These are phyloP conservation scores for Nesidiocoris tenuis DNA, from an alignment of 2,888 invertebrate species.

Conservation along the genomic window DNA sequence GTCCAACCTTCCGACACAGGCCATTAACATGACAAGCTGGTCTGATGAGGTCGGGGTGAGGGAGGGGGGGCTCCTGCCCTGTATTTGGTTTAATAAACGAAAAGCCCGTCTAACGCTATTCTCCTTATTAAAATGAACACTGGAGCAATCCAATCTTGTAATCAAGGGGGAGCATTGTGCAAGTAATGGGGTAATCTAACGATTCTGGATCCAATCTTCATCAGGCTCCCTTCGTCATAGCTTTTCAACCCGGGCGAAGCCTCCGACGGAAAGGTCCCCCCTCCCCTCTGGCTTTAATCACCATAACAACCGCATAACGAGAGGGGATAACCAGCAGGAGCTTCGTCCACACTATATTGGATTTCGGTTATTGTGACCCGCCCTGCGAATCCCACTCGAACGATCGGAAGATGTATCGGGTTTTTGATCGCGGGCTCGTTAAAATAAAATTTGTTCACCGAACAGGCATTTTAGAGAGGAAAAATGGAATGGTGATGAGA, in stretches of 20 bases:
- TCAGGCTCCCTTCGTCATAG: constrained; percentile 11
- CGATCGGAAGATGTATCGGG: neutral
- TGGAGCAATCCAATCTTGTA: constrained; percentile 41
- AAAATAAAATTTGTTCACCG: too few relatives aligned
- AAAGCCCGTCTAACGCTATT: constrained; percentile 16
- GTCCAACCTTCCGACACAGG: neutral
- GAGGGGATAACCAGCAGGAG: neutral
- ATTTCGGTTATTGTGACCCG: constrained; percentile 29
- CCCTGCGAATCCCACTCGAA: neutral
- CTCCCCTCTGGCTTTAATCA: constrained; percentile 40
- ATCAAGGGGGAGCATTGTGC: constrained; percentile 42
- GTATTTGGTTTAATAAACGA: constrained; percentile 35
- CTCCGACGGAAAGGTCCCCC: neutral
- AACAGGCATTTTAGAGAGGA: too few relatives aligned
- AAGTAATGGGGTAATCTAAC: constrained; percentile 43
- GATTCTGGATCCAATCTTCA: constrained; percentile 43
- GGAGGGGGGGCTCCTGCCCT: neutral
- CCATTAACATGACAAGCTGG: constrained; percentile 30
- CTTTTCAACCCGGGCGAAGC: neutral
- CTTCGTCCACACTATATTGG: constrained; percentile 35
- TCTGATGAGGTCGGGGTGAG: constrained; percentile 4
- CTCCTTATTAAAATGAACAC: constrained; percentile 43
- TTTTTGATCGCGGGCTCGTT: too few relatives aligned
- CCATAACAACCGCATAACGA: constrained; percentile 43
- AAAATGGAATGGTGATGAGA: too few relatives aligned